These are phyloP conservation scores for Aleiodes leptofemur DNA, from an alignment of 2,888 invertebrate species.

Conservation along the genomic window DNA sequence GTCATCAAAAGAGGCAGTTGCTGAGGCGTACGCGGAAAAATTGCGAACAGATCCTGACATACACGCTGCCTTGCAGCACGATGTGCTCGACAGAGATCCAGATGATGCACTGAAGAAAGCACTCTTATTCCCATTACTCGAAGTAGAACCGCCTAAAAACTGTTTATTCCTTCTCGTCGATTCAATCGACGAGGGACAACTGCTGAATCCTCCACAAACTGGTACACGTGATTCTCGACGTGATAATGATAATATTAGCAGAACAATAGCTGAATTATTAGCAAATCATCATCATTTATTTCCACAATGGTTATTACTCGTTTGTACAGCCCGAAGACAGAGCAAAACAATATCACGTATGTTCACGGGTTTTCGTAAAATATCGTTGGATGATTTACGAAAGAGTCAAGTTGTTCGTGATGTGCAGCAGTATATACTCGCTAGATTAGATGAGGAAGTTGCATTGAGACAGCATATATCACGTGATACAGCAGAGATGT, in stretches of 20 bases:
- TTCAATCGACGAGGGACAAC: slow-evolving; percentile 89
- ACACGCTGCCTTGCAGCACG: slow-evolving; percentile 86
- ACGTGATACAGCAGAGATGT: slow-evolving; percentile 93
- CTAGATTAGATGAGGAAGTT: slow-evolving; percentile 92
- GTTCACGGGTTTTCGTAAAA: slow-evolving; percentile 93
- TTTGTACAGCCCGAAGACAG: slow-evolving; percentile 91
- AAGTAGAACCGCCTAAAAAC: slow-evolving; percentile 91
- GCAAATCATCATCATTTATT: slow-evolving; percentile 93
- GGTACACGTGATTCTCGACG: slow-evolving; percentile 76
- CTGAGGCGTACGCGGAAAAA: slow-evolving; percentile 88
- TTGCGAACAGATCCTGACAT: slow-evolving; percentile 87
- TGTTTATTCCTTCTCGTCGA: slow-evolving; percentile 92
- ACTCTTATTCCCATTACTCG: slow-evolving; percentile 89
- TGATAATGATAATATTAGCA: slow-evolving; percentile 73
- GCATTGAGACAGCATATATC: slow-evolving; percentile 92
- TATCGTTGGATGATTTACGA: slow-evolving; percentile 92
- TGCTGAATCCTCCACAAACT: slow-evolving; percentile 64
- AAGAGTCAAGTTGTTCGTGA: slow-evolving; percentile 94
- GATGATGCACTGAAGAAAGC: slow-evolving; percentile 95
- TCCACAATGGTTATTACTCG: slow-evolving; percentile 94
- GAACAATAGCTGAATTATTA: slow-evolving; percentile 88
- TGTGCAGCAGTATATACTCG: slow-evolving; percentile 95
- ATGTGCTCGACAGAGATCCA: slow-evolving; percentile 90
- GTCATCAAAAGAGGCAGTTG: slow-evolving; percentile 81
- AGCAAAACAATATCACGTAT: slow-evolving; percentile 86